A percentile compares a stretch with the other conserved stretches of the same genome.
These are phyloP conservation scores for Poecilus cupreus DNA, from an alignment of 2,888 invertebrate species.

Conservation along the genomic window DNA sequence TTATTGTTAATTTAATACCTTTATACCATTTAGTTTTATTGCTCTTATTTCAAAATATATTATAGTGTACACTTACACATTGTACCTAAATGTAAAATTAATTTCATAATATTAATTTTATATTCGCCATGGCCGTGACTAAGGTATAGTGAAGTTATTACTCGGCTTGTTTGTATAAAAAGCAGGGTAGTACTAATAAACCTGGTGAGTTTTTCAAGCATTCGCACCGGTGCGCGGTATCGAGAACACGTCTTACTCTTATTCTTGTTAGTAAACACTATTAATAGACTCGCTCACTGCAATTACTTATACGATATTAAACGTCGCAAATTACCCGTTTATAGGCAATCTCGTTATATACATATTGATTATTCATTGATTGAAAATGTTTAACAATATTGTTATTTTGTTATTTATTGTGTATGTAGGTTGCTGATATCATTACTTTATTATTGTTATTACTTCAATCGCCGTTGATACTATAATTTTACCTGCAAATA, in stretches of 20 bases:
- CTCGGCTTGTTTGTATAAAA: neutral
- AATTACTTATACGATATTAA: constrained; percentile 27
- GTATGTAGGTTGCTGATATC: constrained; percentile 30
- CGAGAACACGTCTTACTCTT: neutral
- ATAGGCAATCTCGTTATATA: constrained; percentile 42
- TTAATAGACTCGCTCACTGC: constrained; percentile 7
- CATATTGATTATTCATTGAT: constrained; percentile 39
- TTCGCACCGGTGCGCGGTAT: neutral
- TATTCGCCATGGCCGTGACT: neutral
- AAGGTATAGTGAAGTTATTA: neutral
- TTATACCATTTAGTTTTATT: no score
- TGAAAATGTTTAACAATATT: constrained; percentile 13
- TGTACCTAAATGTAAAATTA: neutral
- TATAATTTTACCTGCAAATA: no score
- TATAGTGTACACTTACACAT: no score
- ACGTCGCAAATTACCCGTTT: constrained; percentile 25
- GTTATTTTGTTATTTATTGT: constrained; percentile 1
- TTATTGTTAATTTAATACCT: no score
- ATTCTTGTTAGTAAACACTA: constrained; percentile 43
- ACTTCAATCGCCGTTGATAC: no score
- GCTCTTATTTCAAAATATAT: no score
- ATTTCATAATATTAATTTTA: neutral
- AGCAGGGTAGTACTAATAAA: neutral
- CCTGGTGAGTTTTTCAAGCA: neutral
- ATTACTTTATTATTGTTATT: neutral